Evolutionary conservation across 2,797 vertebrate genomes (phyloP).

Genomic region (Sebastes ruberrimus): DNA sequence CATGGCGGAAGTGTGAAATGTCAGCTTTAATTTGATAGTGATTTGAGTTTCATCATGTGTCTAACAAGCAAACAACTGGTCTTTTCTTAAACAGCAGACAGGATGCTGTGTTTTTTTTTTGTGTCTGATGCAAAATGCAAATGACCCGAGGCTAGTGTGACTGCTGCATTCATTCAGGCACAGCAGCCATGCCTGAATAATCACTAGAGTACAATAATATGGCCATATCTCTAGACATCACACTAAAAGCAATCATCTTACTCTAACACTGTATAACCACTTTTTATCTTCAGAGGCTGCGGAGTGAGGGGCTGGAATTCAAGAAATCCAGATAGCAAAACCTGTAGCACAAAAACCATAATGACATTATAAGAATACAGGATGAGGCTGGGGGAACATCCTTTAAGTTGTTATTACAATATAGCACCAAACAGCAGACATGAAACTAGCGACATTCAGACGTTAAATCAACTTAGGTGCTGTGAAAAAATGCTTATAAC

Average conservation of each 20-base stretch:
- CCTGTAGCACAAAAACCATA: not conserved
- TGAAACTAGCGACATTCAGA: too few species aligned
- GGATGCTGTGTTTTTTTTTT: not conserved
- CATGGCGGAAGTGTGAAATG: not conserved
- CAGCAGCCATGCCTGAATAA: not conserved
- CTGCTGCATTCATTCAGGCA: not conserved
- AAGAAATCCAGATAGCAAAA: not conserved
- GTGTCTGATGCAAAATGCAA: constrained; percentile 10
- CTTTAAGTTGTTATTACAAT: not conserved
- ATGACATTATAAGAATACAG: not conserved
- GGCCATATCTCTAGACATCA: not conserved
- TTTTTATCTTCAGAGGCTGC: not conserved
- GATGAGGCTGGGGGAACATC: not conserved
- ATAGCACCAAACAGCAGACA: not conserved
- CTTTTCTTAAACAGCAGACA: not conserved
- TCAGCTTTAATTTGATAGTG: not conserved
- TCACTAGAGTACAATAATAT: not conserved
- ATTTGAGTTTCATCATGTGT: not conserved
- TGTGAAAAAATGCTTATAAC: accelerated
- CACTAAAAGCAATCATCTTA: not conserved
- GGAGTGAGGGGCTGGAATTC: not conserved
- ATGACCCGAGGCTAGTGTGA: not conserved
- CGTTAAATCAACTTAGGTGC: too few species aligned
- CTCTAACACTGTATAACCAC: not conserved
- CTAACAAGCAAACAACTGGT: not conserved